Conservation (phyloP, 2,888 invertebrate species). For the Drosophila flavopinicola region DNA sequence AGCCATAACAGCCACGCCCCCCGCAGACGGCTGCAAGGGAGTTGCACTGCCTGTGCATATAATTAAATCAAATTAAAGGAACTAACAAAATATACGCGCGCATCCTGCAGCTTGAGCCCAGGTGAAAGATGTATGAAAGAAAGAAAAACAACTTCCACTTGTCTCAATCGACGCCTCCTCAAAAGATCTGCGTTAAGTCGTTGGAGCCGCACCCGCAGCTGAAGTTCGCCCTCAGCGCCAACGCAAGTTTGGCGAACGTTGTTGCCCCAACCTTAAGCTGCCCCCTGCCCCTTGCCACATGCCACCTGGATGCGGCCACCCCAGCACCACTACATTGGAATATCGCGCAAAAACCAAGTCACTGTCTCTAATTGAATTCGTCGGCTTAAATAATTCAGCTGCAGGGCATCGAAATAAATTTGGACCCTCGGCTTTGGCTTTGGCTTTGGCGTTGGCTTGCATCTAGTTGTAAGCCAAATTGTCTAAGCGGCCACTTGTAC, state of each 20-base stretch:
- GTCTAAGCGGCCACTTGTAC: constrained; percentile 58
- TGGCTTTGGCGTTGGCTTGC: constrained; percentile 10
- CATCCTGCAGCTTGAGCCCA: constrained; percentile 43
- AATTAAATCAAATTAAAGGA: constrained; percentile 76
- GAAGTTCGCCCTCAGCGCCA: constrained; percentile 75
- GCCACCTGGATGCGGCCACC: constrained; percentile 2
- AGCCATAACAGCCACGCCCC: constrained; percentile 60
- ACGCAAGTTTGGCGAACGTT: constrained; percentile 64
- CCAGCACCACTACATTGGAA: constrained; percentile 25
- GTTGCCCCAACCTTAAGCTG: constrained; percentile 1
- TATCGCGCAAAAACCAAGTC: constrained; percentile 78
- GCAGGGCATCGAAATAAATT: constrained; percentile 80
- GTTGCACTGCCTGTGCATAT: constrained; percentile 55
- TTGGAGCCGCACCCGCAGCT: constrained; percentile 67
- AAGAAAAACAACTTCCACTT: constrained; percentile 64
- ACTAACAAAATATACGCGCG: constrained; percentile 53
- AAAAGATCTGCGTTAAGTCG: constrained; percentile 56
- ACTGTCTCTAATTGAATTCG: constrained; percentile 84
- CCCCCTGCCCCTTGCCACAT: neutral
- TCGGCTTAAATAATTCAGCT: constrained; percentile 84
- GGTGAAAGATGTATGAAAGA: constrained; percentile 25
- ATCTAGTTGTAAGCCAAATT: constrained; percentile 44
- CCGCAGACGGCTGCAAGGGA: constrained; percentile 15
- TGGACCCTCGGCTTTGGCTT: constrained; percentile 46
- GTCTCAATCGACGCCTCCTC: constrained; percentile 71